These are phyloP conservation scores for Tetramorium bicarinatum DNA, from an alignment of 2,888 invertebrate genomes.

Conservation along the genomic window DNA sequence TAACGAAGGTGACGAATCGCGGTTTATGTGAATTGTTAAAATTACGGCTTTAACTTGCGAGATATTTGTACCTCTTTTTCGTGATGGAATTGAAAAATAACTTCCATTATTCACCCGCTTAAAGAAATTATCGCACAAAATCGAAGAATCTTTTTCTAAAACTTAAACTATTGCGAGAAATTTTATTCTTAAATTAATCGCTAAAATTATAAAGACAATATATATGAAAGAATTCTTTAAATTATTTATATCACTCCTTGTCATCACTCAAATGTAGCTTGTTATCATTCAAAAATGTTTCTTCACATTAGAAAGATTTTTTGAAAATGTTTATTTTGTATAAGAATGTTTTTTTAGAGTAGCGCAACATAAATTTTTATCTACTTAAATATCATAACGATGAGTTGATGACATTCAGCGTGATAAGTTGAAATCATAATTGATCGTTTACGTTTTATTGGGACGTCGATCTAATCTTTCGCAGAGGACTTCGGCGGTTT, in stretches of 20 bases:
- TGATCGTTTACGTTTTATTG: slow-evolving; percentile 11
- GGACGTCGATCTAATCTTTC: slow-evolving; percentile 30
- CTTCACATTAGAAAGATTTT: not conserved
- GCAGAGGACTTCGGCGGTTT: slow-evolving; percentile 27
- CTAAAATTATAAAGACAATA: not conserved
- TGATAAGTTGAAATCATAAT: not conserved
- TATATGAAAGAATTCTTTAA: not conserved
- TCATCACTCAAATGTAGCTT: not conserved
- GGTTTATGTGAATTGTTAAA: slow-evolving; percentile 23
- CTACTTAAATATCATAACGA: not conserved
- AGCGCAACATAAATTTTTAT: not conserved
- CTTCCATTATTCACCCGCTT: not conserved
- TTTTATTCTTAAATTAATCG: not conserved
- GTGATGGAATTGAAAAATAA: not conserved
- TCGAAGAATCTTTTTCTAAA: not conserved
- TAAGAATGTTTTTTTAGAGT: not conserved
- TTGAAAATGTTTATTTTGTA: not conserved
- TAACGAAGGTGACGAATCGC: slow-evolving; percentile 34
- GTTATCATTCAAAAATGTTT: not conserved
- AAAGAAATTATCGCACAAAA: not conserved
- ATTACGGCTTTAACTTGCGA: not conserved
- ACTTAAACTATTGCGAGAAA: not conserved
- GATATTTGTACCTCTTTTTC: not conserved
- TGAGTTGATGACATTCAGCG: not conserved
- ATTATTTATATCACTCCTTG: no score